A percentile compares a stretch with the other conserved stretches of the same genome.
Conservation (phyloP, 2,797 vertebrate genomes). For the Clarias platycephalus region DNA sequence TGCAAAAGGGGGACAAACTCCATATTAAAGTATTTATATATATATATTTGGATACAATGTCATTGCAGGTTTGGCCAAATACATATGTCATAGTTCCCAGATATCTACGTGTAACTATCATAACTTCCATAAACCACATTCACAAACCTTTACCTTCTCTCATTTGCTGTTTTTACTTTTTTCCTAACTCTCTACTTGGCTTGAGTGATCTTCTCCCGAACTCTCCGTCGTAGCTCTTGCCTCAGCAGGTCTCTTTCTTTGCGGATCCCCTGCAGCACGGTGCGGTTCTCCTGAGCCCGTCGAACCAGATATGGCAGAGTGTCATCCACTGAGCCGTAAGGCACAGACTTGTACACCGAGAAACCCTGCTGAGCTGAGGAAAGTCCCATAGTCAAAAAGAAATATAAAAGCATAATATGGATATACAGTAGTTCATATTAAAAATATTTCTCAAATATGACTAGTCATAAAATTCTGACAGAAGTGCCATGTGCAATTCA, state of each 20-base stretch:
- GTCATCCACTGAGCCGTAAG: constrained; percentile 85
- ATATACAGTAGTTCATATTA: not conserved
- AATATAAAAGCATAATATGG: not conserved
- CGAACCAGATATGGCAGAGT: constrained; percentile 88
- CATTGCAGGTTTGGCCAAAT: no score
- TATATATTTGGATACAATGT: no score
- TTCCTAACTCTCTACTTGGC: constrained; percentile 20
- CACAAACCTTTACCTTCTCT: not conserved
- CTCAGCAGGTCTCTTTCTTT: constrained; percentile 82
- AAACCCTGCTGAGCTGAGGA: constrained; percentile 73
- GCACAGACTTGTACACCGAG: constrained; percentile 86
- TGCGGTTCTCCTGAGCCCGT: constrained; percentile 87
- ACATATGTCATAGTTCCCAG: not conserved
- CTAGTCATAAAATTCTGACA: not conserved
- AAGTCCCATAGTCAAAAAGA: not conserved
- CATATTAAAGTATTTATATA: no score
- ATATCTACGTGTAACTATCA: not conserved
- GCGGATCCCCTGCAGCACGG: constrained; percentile 82
- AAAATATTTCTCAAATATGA: not conserved
- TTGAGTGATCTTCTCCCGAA: constrained; percentile 54
- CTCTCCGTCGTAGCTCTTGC: constrained; percentile 73
- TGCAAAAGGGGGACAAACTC: no score
- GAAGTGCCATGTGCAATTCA: not conserved
- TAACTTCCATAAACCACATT: not conserved
- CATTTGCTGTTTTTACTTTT: not conserved